phyloP scores from a whole-genome alignment of 1,140 invertebrate species.

The Drosophila bipectinata region DNA sequence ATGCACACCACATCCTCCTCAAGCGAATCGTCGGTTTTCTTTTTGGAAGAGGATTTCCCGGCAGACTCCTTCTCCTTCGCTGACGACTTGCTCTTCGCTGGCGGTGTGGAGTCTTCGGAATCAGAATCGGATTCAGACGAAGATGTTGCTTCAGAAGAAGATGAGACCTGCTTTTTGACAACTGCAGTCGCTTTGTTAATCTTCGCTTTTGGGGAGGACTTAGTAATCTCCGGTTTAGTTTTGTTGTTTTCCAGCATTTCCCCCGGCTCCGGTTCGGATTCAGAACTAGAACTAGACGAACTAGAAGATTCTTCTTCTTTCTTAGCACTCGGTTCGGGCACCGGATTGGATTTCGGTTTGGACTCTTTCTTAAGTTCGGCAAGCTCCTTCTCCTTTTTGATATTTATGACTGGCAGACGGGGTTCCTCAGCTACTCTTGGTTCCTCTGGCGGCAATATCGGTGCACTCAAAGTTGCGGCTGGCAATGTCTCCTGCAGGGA shows the following conservation, averaged over 20 bases:
- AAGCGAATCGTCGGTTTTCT: constrained; percentile 19
- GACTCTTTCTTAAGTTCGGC: constrained; percentile 5
- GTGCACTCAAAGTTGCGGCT: neutral
- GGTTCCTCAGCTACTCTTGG: constrained; percentile 2
- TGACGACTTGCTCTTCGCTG: constrained; percentile 33
- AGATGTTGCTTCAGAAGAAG: constrained; percentile 40
- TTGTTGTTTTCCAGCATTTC: constrained; percentile 41
- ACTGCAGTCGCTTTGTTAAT: constrained; percentile 8
- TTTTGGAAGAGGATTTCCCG: constrained; percentile 30
- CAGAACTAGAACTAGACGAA: constrained; percentile 57
- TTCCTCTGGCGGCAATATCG: neutral
- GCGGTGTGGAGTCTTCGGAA: constrained; percentile 8
- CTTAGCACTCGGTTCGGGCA: constrained; percentile 1
- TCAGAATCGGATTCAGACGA: constrained; percentile 32
- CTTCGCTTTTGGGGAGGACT: neutral
- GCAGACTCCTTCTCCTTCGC: constrained; percentile 20
- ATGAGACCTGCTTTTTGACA: constrained; percentile 17
- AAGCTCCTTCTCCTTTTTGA: constrained; percentile 36
- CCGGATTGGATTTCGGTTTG: constrained; percentile 1
- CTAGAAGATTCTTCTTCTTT: constrained; percentile 53
- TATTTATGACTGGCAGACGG: constrained; percentile 6
- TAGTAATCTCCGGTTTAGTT: constrained; percentile 1
- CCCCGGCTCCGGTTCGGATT: constrained; percentile 44
- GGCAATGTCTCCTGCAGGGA: constrained; percentile 12
- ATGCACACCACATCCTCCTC: constrained; percentile 76